A percentile compares a stretch with the other conserved stretches of the same genome.
Evolutionary conservation across 2,888 invertebrate species (phyloP).

Genomic region (Meliscaeva auricollis): DNA sequence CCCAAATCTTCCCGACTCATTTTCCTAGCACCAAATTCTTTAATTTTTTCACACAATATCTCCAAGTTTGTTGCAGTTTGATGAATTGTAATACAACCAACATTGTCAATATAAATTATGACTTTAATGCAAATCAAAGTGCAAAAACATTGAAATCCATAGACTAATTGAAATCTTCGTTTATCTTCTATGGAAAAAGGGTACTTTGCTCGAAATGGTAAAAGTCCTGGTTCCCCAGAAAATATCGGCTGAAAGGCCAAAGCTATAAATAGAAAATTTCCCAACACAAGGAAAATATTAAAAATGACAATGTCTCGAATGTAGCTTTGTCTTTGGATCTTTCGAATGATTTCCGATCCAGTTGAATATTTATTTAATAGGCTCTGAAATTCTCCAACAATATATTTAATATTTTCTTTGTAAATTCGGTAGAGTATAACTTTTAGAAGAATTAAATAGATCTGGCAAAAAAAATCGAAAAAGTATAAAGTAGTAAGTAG

Average conservation of each 20-base stretch:
- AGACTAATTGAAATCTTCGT: conserved; percentile 66
- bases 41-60: conserved; percentile 79
- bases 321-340: conserved; percentile 78
- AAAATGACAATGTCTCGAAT: conserved; percentile 76
- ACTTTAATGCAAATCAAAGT: conserved; percentile 77
- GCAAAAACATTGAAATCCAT: conserved; percentile 77
- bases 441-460: conserved; percentile 78
- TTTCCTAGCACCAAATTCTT: conserved; percentile 70
- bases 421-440: conserved; percentile 68
- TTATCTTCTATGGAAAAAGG: conserved; percentile 78
- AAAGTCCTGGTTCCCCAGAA: conserved; percentile 50
- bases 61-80: conserved; percentile 80
- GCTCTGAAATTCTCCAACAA: conserved; percentile 68
- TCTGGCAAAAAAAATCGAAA: conserved; percentile 65
- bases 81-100: conserved; percentile 77
- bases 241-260: conserved; percentile 79
- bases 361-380: conserved; percentile 20
- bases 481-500: not conserved
- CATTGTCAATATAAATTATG: conserved; percentile 78
- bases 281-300: conserved; percentile 56
- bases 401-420: conserved; percentile 77
- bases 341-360: conserved; percentile 38
- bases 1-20: conserved; percentile 76
- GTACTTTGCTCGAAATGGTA: conserved; percentile 78
- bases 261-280: conserved; percentile 77